Base-by-base conservation (phyloP, 2,888 invertebrate genomes). In the Lasius fuliginosus region DNA sequence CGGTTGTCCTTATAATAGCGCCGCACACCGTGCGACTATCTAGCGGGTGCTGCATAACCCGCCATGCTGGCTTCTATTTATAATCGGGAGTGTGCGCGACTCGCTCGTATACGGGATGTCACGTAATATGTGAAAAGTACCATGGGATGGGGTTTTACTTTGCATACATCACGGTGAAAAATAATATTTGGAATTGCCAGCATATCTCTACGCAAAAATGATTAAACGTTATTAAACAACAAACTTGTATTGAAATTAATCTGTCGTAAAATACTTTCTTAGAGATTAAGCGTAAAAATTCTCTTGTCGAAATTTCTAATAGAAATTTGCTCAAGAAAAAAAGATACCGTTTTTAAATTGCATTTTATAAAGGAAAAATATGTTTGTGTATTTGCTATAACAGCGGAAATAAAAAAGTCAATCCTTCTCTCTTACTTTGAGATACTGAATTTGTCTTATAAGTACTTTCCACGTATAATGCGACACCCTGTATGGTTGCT, bases 1-100 rank as follows among this genome's bases (percentile, higher is more conserved):
- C 94, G 92, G 93, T 94, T 93, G 92, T 93, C 93, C 90, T 93
- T 94, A 92, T 94, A 94, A 94, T 94, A 94, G 94, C 92, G 92
- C 81, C 87, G 33, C 84, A 56, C 60, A 77, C 82, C 82, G 74
- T 75, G 79, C 84, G 85, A 79, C 71, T 64, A 68, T 73, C 75
- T 68, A 81, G 56, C 68, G 46, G 36, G 62, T 77, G 75, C 65
- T 73, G 58, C 71, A 36, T 82, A 77, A 81, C 62, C 58, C 84
- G 71, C 64, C 86, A 68, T 82, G 64, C 65, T 42, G 76, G 65
- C 62, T 73, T 89, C 88, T 90, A 89, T 90, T 87, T 90, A 86
- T 88, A 90, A 82, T 74, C 69, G 53, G 68, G 67, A 71, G 79
- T 46, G 18, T 60, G 27, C 23, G 23, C n/a, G 27, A 79, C 23